Percentiles rank a stretch among this genome's conserved stretches.
Evolutionary conservation across 2,797 vertebrate genomes (phyloP).

Genomic region (Neoniphon sammara): DNA sequence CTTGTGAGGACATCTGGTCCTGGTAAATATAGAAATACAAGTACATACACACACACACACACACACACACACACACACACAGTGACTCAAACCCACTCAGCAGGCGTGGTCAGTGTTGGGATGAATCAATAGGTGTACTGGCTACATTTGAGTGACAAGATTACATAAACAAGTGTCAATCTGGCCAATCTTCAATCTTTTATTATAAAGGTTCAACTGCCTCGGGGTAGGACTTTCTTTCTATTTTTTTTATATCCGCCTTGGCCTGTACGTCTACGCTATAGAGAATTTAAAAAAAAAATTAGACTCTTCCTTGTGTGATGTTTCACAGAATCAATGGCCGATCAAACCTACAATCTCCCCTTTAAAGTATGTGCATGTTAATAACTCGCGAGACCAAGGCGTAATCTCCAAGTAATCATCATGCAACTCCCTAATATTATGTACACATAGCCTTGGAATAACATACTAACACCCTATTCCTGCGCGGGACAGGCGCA

Average conservation of each 20-base stretch:
- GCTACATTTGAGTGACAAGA: slow-evolving; percentile 37
- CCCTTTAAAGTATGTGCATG: not conserved
- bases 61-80: not conserved
- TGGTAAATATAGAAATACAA: no score
- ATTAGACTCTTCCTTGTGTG: not conserved
- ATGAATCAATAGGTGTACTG: slow-evolving; percentile 41
- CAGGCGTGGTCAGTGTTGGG: no score
- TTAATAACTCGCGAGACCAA: not conserved
- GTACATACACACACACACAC: slow-evolving; percentile 3
- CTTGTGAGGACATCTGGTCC: no score
- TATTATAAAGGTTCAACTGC: slow-evolving; percentile 65
- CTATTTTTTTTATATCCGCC: no score
- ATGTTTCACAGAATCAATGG: not conserved
- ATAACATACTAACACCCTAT: not conserved
- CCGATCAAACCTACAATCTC: not conserved
- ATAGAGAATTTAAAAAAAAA: slow-evolving; percentile 6
- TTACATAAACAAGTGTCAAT: slow-evolving; percentile 43
- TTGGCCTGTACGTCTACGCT: no score
- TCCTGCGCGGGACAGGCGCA: not conserved
- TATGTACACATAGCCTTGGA: not conserved
- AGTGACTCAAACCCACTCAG: not conserved
- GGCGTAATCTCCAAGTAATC: not conserved
- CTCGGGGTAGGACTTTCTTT: not conserved
- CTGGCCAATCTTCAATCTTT: slow-evolving; percentile 62
- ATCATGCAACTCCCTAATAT: not conserved